These are phyloP conservation scores for Geococcyx californianus DNA, from an alignment of 2,113 vertebrate genomes.

Conservation along the genomic window DNA sequence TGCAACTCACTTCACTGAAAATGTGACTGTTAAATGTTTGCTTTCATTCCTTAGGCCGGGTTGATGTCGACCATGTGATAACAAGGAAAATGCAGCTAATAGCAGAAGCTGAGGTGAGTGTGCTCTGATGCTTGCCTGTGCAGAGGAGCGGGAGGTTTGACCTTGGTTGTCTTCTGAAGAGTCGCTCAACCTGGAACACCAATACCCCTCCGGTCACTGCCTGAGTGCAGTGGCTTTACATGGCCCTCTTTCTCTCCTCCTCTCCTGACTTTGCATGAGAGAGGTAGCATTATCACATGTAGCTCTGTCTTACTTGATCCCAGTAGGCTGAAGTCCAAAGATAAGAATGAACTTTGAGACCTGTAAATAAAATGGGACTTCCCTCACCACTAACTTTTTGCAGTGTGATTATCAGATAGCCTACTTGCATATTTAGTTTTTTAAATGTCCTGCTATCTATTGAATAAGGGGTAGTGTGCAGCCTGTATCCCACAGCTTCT, in stretches of 20 bases:
- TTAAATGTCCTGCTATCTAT: background rate
- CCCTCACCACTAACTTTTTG: background rate
- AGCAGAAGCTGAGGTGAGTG: slow-evolving; percentile 80
- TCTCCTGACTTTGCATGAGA: background rate
- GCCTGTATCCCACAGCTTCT: background rate
- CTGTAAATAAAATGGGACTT: background rate
- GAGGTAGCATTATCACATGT: background rate
- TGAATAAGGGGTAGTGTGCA: background rate
- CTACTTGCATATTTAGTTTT: background rate
- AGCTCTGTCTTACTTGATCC: background rate
- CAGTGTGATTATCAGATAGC: background rate
- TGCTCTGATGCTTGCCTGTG: background rate
- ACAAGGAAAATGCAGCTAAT: slow-evolving; percentile 78
- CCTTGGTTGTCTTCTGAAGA: background rate
- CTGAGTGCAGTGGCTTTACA: background rate
- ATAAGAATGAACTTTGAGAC: slow-evolving; percentile 45
- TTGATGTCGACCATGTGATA: slow-evolving; percentile 71
- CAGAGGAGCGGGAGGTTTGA: background rate
- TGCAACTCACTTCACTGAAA: background rate
- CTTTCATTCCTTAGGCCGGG: slow-evolving; percentile 67
- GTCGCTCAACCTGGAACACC: background rate
- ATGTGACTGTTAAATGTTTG: background rate
- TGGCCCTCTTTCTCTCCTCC: background rate
- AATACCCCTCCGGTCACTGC: background rate
- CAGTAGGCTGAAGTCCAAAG: slow-evolving; percentile 1